Conservation (phyloP, 2,797 vertebrate species). For the Dromococcyx pavoninus region DNA sequence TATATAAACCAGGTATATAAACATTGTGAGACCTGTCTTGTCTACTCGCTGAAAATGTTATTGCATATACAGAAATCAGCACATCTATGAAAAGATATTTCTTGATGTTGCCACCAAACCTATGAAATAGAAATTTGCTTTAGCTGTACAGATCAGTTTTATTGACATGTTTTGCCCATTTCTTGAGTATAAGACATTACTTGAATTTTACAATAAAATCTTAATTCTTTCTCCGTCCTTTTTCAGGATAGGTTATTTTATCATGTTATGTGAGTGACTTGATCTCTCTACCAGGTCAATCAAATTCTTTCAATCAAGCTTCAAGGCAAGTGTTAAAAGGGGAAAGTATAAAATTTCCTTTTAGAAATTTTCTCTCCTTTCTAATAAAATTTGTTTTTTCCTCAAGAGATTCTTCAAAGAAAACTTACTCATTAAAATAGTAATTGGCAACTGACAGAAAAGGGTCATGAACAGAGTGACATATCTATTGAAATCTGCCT, state of each 20-base stretch:
- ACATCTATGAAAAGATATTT: not conserved
- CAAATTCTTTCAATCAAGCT: not conserved
- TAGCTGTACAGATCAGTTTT: not conserved
- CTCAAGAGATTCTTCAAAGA: not conserved
- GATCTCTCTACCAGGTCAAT: not conserved
- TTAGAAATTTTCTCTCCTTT: not conserved
- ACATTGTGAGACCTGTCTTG: not conserved
- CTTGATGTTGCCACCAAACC: not conserved
- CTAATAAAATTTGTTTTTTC: not conserved
- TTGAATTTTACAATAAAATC: not conserved
- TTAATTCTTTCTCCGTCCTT: not conserved
- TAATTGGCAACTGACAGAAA: not conserved
- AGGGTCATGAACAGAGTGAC: not conserved
- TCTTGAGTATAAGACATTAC: not conserved
- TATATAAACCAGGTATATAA: not conserved
- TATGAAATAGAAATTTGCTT: not conserved
- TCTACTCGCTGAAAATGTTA: not conserved
- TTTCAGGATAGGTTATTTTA: not conserved
- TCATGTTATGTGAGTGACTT: not conserved
- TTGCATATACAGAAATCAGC: not conserved
- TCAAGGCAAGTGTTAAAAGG: not conserved
- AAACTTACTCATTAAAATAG: conserved; percentile 14
- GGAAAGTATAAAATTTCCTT: not conserved
- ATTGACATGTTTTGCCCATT: not conserved
- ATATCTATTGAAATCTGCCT: not conserved